Evolutionary conservation across 2,888 invertebrate species (phyloP).

Genomic region (Electrophaes corylata): DNA sequence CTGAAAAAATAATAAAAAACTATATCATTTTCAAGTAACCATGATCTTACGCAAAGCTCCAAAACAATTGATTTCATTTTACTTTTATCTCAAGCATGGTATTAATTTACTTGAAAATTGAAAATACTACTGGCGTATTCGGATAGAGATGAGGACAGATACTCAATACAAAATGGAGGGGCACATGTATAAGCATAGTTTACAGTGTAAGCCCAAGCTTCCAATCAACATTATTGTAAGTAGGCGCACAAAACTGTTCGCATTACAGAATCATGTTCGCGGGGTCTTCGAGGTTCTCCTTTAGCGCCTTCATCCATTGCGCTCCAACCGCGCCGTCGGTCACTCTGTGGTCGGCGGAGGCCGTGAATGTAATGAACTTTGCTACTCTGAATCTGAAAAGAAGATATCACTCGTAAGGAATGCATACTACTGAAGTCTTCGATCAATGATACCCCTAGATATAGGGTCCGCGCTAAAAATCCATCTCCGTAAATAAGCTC

Average conservation of each 20-base stretch:
- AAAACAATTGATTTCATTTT: neutral
- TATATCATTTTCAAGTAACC: neutral
- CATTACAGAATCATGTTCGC: conserved; percentile 93
- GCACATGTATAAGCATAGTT: too few relatives aligned
- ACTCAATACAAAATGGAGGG: too few relatives aligned
- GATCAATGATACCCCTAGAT: too few relatives aligned
- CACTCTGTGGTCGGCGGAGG: conserved; percentile 98
- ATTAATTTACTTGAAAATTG: too few relatives aligned
- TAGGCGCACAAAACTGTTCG: conserved; percentile 58
- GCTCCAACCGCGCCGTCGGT: conserved; percentile 99
- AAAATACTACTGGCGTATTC: too few relatives aligned
- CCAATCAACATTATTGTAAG: conserved; percentile 50
- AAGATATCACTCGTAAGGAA: neutral
- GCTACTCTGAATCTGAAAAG: conserved; percentile 87
- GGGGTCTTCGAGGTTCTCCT: conserved; percentile 95
- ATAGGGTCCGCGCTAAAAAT: too few relatives aligned
- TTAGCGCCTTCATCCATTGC: conserved; percentile 96
- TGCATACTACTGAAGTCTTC: too few relatives aligned
- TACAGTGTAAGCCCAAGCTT: conserved; percentile 25
- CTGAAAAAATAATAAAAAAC: conserved; percentile 21
- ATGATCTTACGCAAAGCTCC: neutral
- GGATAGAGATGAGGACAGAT: too few relatives aligned
- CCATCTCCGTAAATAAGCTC: too few relatives aligned
- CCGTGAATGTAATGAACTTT: conserved; percentile 93
- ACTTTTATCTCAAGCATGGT: too few relatives aligned